phyloP scores from a whole-genome alignment of 2,888 invertebrate species.

The Dryadula phaetusa region DNA sequence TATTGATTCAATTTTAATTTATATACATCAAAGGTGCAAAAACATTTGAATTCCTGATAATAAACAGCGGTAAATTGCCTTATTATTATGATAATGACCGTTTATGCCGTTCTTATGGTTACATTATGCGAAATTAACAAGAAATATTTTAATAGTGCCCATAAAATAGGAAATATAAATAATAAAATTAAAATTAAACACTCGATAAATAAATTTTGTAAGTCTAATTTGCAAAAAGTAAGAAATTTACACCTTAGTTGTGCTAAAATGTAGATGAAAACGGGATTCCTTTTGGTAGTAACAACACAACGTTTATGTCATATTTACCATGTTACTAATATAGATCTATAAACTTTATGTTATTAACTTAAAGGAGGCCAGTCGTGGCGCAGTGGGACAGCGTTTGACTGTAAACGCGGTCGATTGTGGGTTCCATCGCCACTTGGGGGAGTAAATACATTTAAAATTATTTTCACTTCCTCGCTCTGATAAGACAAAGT shows the following conservation, averaged over 20 bases:
- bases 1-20: conserved; percentile 12
- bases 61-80: conserved; percentile 9
- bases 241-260: too few species aligned
- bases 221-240: too few species aligned
- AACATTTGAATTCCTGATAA: conserved; percentile 8
- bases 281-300: background rate
- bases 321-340: background rate
- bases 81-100: conserved; percentile 20
- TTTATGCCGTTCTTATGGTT: conserved; percentile 1
- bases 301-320: too few species aligned
- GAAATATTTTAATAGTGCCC: conserved; percentile 14
- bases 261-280: background rate
- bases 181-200: background rate
- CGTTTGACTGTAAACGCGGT: too few species aligned
- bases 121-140: background rate
- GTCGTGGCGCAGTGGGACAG: too few species aligned
- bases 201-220: background rate
- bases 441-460: too few species aligned
- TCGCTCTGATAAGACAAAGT: too few species aligned
- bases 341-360: too few species aligned
- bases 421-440: too few species aligned
- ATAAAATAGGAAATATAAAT: background rate
- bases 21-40: conserved; percentile 15
- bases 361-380: too few species aligned
- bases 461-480: too few species aligned